These are phyloP conservation scores for Myotis pilosus DNA, from an alignment of 2,797 vertebrate species.

Conservation along the genomic window DNA sequence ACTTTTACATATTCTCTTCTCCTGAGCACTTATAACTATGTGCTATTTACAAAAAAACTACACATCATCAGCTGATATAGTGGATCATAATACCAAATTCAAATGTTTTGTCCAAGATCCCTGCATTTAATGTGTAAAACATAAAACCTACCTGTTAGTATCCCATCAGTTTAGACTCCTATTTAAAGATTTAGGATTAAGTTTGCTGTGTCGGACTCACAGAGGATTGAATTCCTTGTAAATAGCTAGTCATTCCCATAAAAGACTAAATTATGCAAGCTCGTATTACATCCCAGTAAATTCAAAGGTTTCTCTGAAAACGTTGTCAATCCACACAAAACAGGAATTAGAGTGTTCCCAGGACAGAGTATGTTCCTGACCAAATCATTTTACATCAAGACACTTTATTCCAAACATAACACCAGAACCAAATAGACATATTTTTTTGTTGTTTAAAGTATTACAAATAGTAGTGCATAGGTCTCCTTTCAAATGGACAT, in stretches of 20 bases:
- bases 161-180: neutral
- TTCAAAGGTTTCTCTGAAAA: neutral
- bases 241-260: neutral
- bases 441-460: no score
- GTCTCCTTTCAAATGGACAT: neutral
- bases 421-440: neutral
- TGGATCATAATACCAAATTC: neutral
- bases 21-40: neutral
- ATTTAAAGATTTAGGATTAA: constrained; percentile 30
- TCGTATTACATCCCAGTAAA: neutral
- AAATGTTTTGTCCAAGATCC: constrained; percentile 31
- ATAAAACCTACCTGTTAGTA: constrained; percentile 2
- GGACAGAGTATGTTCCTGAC: neutral
- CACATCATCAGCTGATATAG: neutral
- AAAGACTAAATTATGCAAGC: neutral
- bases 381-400: neutral
- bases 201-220: neutral
- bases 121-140: constrained; percentile 14
- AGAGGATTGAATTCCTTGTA: constrained; percentile 34
- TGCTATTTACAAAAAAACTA: neutral
- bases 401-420: neutral
- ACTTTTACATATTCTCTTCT: neutral
- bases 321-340: neutral
- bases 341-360: neutral
- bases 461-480: no score